Conservation (phyloP, 2,797 vertebrate species). For the Chloroceryle amazona region DNA sequence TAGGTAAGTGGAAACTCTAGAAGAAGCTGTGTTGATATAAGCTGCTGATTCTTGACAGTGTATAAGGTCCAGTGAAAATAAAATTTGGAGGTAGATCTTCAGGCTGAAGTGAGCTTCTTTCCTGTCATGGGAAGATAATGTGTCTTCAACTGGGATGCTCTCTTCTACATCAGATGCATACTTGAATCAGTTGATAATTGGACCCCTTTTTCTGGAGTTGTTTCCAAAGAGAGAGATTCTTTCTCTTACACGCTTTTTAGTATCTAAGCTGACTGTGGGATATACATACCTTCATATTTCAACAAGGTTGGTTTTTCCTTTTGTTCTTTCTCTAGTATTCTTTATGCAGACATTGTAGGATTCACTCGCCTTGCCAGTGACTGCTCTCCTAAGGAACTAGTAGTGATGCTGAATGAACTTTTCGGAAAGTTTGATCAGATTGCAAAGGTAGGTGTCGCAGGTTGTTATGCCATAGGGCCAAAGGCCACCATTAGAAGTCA, state of each 20-base stretch:
- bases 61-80: not conserved
- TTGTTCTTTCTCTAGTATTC: slow-evolving; percentile 85
- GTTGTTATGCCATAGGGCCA: not conserved
- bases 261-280: not conserved
- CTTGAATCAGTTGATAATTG: not conserved
- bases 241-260: not conserved
- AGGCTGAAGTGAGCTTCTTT: not conserved
- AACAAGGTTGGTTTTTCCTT: not conserved
- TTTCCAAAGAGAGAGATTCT: not conserved
- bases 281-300: rapidly evolving
- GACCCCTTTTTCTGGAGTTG: not conserved
- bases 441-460: slow-evolving; percentile 88
- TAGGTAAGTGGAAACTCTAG: slow-evolving; percentile 83
- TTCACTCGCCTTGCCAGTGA: slow-evolving; percentile 97
- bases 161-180: not conserved
- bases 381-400: slow-evolving; percentile 97
- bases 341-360: slow-evolving; percentile 98
- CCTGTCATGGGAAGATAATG: rapidly evolving
- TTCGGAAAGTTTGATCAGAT: slow-evolving; percentile 99
- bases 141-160: not conserved
- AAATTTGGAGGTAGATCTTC: not conserved
- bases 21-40: not conserved
- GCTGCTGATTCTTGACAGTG: not conserved
- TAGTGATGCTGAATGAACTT: slow-evolving; percentile 96
- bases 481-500: not conserved